Percentiles rank a stretch among this genome's conserved stretches.
Conservation (phyloP, 2,888 invertebrate genomes). For the Drosophila pseudotakahashii region DNA sequence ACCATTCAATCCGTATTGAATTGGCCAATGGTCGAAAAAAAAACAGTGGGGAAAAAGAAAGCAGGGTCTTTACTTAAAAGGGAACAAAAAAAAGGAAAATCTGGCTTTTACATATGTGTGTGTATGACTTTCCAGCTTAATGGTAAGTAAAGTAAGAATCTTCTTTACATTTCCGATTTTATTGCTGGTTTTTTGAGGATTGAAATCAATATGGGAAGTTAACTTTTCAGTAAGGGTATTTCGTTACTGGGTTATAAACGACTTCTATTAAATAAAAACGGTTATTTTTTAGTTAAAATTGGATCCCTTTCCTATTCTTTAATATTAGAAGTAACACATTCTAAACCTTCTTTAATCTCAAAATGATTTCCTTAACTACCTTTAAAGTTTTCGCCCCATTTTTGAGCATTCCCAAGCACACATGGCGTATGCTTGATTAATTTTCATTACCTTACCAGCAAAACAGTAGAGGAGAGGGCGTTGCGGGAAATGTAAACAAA, state of each 20-base stretch:
- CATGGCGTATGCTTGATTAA: constrained; percentile 62
- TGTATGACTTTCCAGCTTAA: constrained; percentile 22
- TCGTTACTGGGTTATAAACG: neutral
- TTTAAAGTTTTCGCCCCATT: neutral
- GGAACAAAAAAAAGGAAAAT: constrained; percentile 9
- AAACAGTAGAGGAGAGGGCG: constrained; percentile 23
- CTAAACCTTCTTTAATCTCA: too few species aligned
- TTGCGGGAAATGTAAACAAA: constrained; percentile 39
- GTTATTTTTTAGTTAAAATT: too few species aligned
- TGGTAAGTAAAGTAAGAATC: constrained; percentile 30
- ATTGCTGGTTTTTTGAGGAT: neutral
- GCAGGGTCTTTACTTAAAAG: constrained; percentile 47
- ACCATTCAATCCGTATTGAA: constrained; percentile 63
- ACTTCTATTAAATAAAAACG: too few species aligned
- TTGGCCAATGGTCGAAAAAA: constrained; percentile 18
- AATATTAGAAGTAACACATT: too few species aligned
- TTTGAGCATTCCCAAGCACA: constrained; percentile 15
- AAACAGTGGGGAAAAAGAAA: neutral
- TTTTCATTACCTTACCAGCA: constrained; percentile 53
- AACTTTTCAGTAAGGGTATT: too few species aligned
- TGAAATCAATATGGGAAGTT: too few species aligned
- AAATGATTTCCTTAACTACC: too few species aligned
- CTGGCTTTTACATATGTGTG: constrained; percentile 4
- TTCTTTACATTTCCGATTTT: constrained; percentile 8
- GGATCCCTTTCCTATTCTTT: too few species aligned